A percentile compares a stretch with the other conserved stretches of the same genome.
Evolutionary conservation across 2,888 invertebrate species (phyloP).

Genomic region (Mythimna vitellina): DNA sequence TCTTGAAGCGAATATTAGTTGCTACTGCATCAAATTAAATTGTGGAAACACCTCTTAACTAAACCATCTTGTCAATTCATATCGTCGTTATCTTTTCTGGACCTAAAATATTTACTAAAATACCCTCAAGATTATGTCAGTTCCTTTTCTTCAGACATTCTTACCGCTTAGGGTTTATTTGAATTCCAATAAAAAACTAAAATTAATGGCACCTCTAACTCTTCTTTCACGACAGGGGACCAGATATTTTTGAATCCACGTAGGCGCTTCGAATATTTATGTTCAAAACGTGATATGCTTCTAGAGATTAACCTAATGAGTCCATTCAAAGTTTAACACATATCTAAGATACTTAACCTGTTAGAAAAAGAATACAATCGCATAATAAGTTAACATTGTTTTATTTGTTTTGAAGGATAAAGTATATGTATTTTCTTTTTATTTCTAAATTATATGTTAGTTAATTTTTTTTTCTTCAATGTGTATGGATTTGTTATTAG

Average conservation of each 20-base stretch:
- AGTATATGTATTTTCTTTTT: too few relatives aligned
- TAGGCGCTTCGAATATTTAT: constrained; percentile 3
- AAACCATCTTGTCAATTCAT: too few relatives aligned
- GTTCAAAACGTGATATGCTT: constrained; percentile 27
- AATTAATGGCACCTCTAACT: neutral
- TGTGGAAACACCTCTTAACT: too few relatives aligned
- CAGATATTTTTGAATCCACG: neutral
- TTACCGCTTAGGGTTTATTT: too few relatives aligned
- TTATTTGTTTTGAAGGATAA: too few relatives aligned
- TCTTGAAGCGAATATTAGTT: too few relatives aligned
- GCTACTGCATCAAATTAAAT: too few relatives aligned
- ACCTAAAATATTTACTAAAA: neutral
- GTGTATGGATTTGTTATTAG: too few relatives aligned
- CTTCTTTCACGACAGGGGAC: neutral
- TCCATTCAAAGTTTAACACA: constrained; percentile 2
- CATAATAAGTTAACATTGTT: too few relatives aligned
- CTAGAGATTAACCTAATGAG: neutral
- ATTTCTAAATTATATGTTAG: too few relatives aligned
- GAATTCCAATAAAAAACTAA: neutral
- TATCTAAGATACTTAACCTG: neutral
- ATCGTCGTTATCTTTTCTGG: too few relatives aligned
- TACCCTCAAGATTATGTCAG: neutral
- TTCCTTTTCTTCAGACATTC: neutral
- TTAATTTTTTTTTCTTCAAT: too few relatives aligned
- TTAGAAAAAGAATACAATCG: neutral